These are phyloP conservation scores for Odontothrips loti DNA, from an alignment of 2,888 invertebrate species.

Conservation along the genomic window DNA sequence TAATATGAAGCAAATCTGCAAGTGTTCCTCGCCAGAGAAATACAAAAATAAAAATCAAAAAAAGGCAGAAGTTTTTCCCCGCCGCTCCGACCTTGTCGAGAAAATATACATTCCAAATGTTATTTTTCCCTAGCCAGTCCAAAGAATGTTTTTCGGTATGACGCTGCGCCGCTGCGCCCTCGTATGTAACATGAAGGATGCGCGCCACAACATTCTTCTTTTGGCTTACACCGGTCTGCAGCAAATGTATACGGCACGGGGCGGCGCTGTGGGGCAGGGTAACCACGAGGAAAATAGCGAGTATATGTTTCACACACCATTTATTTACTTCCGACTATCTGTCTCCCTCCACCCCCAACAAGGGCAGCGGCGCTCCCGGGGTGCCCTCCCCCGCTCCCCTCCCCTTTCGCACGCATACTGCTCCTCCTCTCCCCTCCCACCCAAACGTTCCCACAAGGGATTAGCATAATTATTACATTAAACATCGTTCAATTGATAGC, in stretches of 20 bases:
- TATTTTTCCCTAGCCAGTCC: too few species aligned
- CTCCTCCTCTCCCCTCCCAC: neutral
- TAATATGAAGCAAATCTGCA: too few species aligned
- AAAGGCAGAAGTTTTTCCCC: too few species aligned
- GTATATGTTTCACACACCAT: slow-evolving; percentile 25
- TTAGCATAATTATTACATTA: slow-evolving; percentile 27
- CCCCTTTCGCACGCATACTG: neutral
- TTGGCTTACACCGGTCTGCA: neutral
- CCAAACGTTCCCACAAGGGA: slow-evolving; percentile 13
- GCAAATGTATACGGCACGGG: neutral
- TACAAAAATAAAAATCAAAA: too few species aligned
- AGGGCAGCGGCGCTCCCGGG: neutral
- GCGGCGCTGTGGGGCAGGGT: neutral
- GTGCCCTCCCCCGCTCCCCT: neutral
- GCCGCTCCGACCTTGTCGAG: too few species aligned
- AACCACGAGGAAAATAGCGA: slow-evolving; percentile 19
- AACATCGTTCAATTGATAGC: slow-evolving; percentile 26
- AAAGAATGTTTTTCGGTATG: too few species aligned
- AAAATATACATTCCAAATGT: too few species aligned
- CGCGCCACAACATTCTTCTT: too few species aligned
- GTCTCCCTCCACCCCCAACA: neutral
- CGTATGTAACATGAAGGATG: too few species aligned
- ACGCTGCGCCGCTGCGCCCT: too few species aligned
- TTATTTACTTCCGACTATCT: slow-evolving; percentile 5
- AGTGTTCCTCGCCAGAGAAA: too few species aligned